Evolutionary conservation across 2,113 vertebrate genomes (phyloP).

Genomic region (Catharus fuscescens): DNA sequence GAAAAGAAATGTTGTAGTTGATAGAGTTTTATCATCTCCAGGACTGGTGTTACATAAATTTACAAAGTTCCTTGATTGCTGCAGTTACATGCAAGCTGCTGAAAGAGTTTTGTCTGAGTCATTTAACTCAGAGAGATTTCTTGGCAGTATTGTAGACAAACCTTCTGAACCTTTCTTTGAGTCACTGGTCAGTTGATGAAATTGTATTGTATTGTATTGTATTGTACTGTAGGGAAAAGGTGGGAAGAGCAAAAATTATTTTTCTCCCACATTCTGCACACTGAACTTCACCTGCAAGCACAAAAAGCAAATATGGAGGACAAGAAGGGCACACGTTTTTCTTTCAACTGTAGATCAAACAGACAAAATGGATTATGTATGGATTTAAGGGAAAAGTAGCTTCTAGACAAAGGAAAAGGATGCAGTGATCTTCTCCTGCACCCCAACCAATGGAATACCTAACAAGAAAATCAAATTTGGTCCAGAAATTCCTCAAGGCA

Average conservation of each 20-base stretch:
- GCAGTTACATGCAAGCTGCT: not conserved
- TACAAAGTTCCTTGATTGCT: not conserved
- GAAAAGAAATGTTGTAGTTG: not conserved
- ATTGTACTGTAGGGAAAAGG: not conserved
- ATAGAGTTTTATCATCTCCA: not conserved
- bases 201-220: too few relatives aligned
- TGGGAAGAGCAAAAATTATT: not conserved
- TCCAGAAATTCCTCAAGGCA: not conserved
- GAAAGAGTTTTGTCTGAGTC: not conserved
- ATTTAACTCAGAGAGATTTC: not conserved
- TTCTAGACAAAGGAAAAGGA: not conserved
- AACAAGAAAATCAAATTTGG: not conserved
- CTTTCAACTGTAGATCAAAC: not conserved
- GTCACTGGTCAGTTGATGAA: not conserved
- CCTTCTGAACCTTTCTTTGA: not conserved
- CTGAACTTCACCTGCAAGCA: not conserved
- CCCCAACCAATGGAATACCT: not conserved
- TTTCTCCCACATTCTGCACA: not conserved
- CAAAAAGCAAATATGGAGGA: not conserved
- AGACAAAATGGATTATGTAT: not conserved
- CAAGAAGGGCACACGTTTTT: not conserved
- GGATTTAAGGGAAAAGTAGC: not conserved
- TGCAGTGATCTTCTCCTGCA: not conserved
- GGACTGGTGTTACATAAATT: not conserved
- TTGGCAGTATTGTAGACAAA: not conserved